Base-by-base conservation (phyloP, 2,797 vertebrate genomes). In the Epinephelus coioides region DNA sequence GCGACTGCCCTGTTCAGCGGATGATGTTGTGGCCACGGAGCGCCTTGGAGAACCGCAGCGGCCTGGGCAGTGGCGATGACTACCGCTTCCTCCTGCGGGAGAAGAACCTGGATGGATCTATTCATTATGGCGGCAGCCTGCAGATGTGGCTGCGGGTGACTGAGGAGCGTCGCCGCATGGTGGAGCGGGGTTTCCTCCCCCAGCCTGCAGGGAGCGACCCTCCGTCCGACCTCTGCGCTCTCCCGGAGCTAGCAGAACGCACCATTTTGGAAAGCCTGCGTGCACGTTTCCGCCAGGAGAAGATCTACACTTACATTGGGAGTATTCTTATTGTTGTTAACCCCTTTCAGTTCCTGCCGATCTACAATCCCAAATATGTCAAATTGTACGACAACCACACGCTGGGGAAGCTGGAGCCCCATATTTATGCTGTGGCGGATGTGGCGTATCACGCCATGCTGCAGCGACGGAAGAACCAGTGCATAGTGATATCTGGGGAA, bases 331-430 rank as follows among this genome's bases (percentile, higher is more conserved):
- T 99, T 3, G 98, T 97, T 75, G 96, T 99, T 90, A 99, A 99
- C 80, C 98, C 98, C 1, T 96, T 99, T 86, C 97, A 98, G 87
- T 99, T 99, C 90, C 96, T 99, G 80, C 98, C 98, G 72, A 96
- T 99, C 92, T 99, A 99, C 91, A 99, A 99, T 77, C 98, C 98
- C 8, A 99, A 99, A 78, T 98, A 99, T 71, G 98, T 99, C 73
- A 99, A 99, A 89, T 96, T 99, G 95, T 99, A 99, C 0, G 98
- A 99, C 89, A 99, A 99, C 93, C 97, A 98, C 88, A 94, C 96
- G 11, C 94, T 99, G 89, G 98, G 98, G 34, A 98, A 98, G 91
- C 95, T 98, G 91, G 97, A 99, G 90, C 98, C 95, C 10, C 98
- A 98, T 79, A 98, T 99, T 84, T 99, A 99, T 0, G 98, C 98